Evolutionary conservation across 2,888 invertebrate species (phyloP), one percentile per base, ranked within the genome.

Genomic region (Agrochola lychnidis): DNA sequence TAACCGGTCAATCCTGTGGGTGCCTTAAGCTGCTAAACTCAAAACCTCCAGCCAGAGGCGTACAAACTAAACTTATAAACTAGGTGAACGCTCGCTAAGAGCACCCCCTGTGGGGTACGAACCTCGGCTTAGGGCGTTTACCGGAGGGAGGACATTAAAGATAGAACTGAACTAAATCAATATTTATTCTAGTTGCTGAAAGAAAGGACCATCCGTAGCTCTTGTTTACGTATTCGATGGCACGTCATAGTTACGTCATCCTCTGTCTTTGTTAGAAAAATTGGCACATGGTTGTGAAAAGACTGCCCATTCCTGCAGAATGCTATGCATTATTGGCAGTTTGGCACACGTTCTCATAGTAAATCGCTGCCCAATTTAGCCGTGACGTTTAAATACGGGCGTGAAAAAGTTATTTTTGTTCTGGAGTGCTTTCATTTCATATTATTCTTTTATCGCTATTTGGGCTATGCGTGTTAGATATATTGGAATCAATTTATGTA

Each of bases 301-400:
- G 10, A 51, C 30, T 73, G 76, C 16, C 67, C 73, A 59, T 63
- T 68, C n/a, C 62, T 59, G 36, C 25, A 75, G 64, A 56, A 81
- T 57, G 68, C n/a, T 68, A 69, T 81, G 69, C 19, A 48, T 57
- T 64, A 71, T 78, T 84, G 84, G n/a, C n/a, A n/a, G n/a, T n/a
- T n/a, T n/a, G n/a, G 81, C 84, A 76, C 51, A 59, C 9, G 19
- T 62, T 12, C 68, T 74, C 63, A 76, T 84, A 78, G 84, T 84
- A 84, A 84, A 81, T 76, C 4, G 70, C 57, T 70, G 45, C 48
- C 36, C 64, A 69, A 61, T 81, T 42, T 78, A 77, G 56, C 68
- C 6, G 48, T 84, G 84, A 78, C 84, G 72, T 68, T 61, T 19
- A 10, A 61, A 51, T 75, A 67, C 76, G 71, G 48, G 62, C 40